Percentiles rank a stretch among this genome's conserved stretches.
phyloP scores from a whole-genome alignment of 2,113 vertebrate genomes.

The Corvus moneduloides region DNA sequence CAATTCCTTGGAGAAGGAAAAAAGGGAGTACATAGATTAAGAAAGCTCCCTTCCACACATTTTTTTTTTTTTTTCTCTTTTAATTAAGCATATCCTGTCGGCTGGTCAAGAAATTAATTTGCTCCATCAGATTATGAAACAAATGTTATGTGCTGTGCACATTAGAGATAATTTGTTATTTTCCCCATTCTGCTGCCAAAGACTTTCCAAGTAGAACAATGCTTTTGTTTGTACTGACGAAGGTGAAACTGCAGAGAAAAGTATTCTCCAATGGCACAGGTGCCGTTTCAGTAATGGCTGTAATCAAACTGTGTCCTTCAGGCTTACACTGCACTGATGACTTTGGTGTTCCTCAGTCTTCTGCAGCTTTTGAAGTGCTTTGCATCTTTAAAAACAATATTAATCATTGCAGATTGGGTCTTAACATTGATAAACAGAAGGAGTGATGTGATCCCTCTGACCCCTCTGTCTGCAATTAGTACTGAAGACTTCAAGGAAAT shows the following conservation, averaged over 20 bases:
- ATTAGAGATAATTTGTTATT: constrained; percentile 46
- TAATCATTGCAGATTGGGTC: not conserved
- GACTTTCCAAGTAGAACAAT: constrained; percentile 53
- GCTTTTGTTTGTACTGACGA: constrained; percentile 55
- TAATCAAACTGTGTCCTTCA: constrained; percentile 12
- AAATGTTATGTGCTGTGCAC: constrained; percentile 3
- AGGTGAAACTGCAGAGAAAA: constrained; percentile 35
- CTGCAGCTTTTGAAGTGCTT: not conserved
- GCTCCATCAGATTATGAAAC: constrained; percentile 41
- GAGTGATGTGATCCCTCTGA: not conserved
- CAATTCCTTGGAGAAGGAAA: not conserved
- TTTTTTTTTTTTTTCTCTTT: not conserved
- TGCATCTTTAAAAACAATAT: not conserved
- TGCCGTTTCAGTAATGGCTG: not conserved
- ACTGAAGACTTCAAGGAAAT: not conserved
- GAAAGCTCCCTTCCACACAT: not conserved
- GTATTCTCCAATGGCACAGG: not conserved
- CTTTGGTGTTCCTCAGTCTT: not conserved
- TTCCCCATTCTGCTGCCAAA: constrained; percentile 63
- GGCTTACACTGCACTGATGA: not conserved
- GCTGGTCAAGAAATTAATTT: constrained; percentile 58
- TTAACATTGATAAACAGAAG: not conserved
- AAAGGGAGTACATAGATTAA: not conserved
- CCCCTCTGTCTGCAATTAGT: not conserved
- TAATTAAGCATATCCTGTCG: constrained; percentile 44